A percentile compares a stretch with the other conserved stretches of the same genome.
Conservation (phyloP, 2,888 invertebrate genomes). For the Metopia argyrocephala region DNA sequence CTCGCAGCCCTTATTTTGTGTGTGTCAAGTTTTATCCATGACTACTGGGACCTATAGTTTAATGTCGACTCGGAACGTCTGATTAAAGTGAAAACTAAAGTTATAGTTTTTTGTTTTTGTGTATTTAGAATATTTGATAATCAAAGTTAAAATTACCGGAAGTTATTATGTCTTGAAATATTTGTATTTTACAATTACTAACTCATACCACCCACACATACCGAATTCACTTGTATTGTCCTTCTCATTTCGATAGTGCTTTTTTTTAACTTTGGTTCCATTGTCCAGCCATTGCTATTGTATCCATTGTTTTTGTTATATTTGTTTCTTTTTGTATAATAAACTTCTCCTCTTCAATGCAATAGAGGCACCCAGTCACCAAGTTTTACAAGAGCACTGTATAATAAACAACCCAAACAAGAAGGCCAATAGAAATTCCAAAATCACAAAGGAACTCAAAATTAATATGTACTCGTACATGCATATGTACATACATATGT, state of each 20-base stretch:
- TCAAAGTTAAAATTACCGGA: constrained; percentile 73
- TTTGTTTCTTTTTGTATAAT: background rate
- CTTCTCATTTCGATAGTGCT: constrained; percentile 20
- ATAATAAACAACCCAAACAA: background rate
- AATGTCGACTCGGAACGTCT: no score
- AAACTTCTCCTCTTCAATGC: background rate
- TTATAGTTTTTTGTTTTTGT: constrained; percentile 38
- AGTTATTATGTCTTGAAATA: constrained; percentile 77
- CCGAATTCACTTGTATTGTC: constrained; percentile 2
- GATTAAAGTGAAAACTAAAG: no score
- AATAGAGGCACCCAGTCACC: background rate
- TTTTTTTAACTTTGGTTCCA: background rate
- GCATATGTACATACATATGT: constrained; percentile 17
- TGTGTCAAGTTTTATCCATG: no score
- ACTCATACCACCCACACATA: constrained; percentile 41
- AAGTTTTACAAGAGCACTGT: background rate
- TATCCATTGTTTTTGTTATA: background rate
- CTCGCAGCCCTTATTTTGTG: no score
- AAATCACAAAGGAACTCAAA: background rate
- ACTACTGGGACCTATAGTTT: no score
- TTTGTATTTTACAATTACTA: constrained; percentile 42
- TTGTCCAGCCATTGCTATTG: background rate
- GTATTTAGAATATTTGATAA: constrained; percentile 45
- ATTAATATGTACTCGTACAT: background rate
- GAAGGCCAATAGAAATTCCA: background rate